Percentiles rank a stretch among this genome's conserved stretches.
Evolutionary conservation across 2,888 invertebrate genomes (phyloP).

Genomic region (Trisateles emortualis): DNA sequence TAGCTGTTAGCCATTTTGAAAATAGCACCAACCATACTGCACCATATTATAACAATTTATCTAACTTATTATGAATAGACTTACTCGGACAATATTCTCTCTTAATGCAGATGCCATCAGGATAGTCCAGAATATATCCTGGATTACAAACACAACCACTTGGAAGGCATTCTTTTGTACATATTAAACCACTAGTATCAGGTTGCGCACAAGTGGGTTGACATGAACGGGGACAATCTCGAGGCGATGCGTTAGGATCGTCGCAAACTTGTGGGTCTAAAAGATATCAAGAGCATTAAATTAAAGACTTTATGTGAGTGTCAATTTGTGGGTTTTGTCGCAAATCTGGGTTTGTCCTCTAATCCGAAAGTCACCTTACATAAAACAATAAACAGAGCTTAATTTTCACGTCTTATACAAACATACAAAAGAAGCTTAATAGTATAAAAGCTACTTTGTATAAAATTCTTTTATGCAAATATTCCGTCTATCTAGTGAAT

Average conservation of each 20-base stretch:
- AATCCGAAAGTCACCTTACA: too few species aligned
- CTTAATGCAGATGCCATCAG: slow-evolving; percentile 24
- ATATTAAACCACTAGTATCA: neutral
- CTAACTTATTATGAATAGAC: neutral
- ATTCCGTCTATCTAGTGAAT: slow-evolving; percentile 12
- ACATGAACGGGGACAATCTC: neutral
- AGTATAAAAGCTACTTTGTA: too few species aligned
- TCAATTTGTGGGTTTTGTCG: too few species aligned
- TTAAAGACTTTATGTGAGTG: neutral
- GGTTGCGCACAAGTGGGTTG: slow-evolving; percentile 1
- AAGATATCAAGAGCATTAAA: neutral
- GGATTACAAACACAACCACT: slow-evolving; percentile 8
- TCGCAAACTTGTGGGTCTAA: neutral
- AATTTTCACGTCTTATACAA: too few species aligned
- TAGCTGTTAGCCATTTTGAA: too few species aligned
- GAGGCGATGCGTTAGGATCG: slow-evolving; percentile 2
- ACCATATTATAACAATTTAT: too few species aligned
- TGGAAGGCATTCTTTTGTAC: neutral
- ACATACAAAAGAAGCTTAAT: too few species aligned
- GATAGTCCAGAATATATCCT: slow-evolving; percentile 1
- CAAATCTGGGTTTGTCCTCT: too few species aligned
- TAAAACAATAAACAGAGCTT: too few species aligned
- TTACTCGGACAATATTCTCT: neutral
- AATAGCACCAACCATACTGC: too few species aligned
- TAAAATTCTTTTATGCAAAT: too few species aligned